Percentiles rank a stretch among this genome's conserved stretches.
Evolutionary conservation across 2,888 invertebrate species (phyloP).

Genomic region (Ennomos quercinarius): DNA sequence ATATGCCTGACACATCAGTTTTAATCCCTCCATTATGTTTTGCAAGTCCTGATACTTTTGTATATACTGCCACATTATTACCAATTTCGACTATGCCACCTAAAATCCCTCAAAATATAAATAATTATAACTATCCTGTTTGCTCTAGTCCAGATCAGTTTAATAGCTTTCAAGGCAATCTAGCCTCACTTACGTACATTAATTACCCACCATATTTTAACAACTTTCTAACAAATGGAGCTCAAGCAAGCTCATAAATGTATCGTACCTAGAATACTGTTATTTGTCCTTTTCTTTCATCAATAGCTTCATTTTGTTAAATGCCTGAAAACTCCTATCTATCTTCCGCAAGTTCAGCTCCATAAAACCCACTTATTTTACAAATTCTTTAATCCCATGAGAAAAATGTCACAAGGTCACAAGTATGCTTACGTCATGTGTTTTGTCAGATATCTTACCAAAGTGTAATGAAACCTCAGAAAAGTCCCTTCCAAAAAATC

Average conservation of each 20-base stretch:
- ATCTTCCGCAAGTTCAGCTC: neutral
- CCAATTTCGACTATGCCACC: conserved; percentile 1
- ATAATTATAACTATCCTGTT: conserved; percentile 5
- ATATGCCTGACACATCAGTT: neutral
- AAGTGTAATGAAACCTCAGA: neutral
- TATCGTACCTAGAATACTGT: too few species aligned
- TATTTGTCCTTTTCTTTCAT: too few species aligned
- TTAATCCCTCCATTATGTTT: neutral
- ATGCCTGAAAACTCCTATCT: conserved; percentile 1
- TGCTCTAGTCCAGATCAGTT: neutral
- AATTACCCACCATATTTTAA: neutral
- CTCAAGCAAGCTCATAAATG: neutral
- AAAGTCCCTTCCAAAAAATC: neutral
- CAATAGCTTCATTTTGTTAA: too few species aligned
- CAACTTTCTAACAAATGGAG: neutral
- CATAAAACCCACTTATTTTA: neutral
- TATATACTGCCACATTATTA: neutral
- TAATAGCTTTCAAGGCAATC: conserved; percentile 3
- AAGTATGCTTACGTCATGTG: conserved; percentile 2
- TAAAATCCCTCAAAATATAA: conserved; percentile 6
- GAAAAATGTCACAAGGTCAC: neutral
- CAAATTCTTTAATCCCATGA: neutral
- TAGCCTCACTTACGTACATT: neutral
- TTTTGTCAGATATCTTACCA: neutral
- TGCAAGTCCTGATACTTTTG: neutral